These are phyloP conservation scores for Neoaliturus tenellus DNA, from an alignment of 2,888 invertebrate genomes.

Conservation along the genomic window DNA sequence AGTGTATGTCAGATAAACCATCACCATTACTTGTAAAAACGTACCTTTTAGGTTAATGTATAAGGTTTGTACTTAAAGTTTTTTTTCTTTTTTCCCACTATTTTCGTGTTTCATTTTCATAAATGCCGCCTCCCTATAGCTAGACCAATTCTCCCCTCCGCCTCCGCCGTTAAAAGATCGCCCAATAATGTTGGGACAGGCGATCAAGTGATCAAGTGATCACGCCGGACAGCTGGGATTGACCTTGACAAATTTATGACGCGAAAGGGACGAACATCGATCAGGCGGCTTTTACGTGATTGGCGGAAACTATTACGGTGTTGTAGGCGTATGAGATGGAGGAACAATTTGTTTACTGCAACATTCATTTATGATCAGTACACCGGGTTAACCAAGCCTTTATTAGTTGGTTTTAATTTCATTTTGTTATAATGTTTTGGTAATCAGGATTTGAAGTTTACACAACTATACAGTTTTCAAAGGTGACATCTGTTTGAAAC, in stretches of 20 bases:
- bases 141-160: too few species aligned
- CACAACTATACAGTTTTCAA: too few species aligned
- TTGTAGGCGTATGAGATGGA: neutral
- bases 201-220: constrained; percentile 10
- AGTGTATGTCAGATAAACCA: too few species aligned
- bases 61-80: neutral
- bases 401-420: too few species aligned
- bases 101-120: neutral
- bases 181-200: neutral
- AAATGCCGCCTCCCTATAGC: neutral
- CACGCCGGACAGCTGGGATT: neutral
- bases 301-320: neutral
- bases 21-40: too few species aligned
- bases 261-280: neutral
- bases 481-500: too few species aligned
- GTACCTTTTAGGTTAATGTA: too few species aligned
- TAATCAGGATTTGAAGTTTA: too few species aligned
- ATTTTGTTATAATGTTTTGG: too few species aligned
- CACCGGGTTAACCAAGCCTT: too few species aligned
- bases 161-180: neutral
- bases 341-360: too few species aligned
- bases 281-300: constrained; percentile 21
- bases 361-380: too few species aligned
- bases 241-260: constrained; percentile 16
- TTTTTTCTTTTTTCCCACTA: neutral